Evolutionary conservation across 1,140 invertebrate genomes (phyloP).

Genomic region (Tachypleus tridentatus): DNA sequence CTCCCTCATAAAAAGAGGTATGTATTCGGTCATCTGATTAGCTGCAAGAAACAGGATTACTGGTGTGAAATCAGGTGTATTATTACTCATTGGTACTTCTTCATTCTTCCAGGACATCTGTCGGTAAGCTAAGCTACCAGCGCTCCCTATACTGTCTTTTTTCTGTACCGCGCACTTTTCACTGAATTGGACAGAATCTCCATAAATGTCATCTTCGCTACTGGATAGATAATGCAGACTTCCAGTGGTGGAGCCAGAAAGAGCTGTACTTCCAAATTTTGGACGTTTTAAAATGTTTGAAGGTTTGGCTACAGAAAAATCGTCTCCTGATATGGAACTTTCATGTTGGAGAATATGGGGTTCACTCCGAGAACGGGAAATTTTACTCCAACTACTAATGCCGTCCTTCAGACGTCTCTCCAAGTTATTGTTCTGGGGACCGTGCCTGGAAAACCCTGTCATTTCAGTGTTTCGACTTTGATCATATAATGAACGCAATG

Average conservation of each 20-base stretch:
- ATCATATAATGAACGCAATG: too few species aligned
- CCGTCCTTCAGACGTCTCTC: not conserved
- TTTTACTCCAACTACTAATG: too few species aligned
- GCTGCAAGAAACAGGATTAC: slow-evolving; percentile 55
- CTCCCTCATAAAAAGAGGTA: slow-evolving; percentile 63
- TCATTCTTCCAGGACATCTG: slow-evolving; percentile 19
- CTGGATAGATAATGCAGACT: not conserved
- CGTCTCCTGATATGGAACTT: too few species aligned
- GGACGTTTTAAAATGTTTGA: too few species aligned
- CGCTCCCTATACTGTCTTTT: slow-evolving; percentile 55
- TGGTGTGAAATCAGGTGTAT: slow-evolving; percentile 4
- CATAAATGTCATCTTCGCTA: not conserved
- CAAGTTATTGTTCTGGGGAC: slow-evolving; percentile 1
- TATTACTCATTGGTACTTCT: not conserved
- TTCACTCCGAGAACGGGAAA: too few species aligned
- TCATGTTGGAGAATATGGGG: slow-evolving; percentile 21
- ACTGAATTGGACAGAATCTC: slow-evolving; percentile 20
- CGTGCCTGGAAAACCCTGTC: not conserved
- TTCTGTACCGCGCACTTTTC: too few species aligned
- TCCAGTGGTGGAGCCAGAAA: not conserved
- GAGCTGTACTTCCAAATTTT: too few species aligned
- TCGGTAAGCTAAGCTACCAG: slow-evolving; percentile 52
- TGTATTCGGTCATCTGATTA: slow-evolving; percentile 58
- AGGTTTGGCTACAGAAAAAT: too few species aligned
- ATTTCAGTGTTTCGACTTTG: too few species aligned